A percentile compares a stretch with the other conserved stretches of the same genome.
Evolutionary conservation across 2,797 vertebrate species (phyloP).

Genomic region (Myripristis jacobus): DNA sequence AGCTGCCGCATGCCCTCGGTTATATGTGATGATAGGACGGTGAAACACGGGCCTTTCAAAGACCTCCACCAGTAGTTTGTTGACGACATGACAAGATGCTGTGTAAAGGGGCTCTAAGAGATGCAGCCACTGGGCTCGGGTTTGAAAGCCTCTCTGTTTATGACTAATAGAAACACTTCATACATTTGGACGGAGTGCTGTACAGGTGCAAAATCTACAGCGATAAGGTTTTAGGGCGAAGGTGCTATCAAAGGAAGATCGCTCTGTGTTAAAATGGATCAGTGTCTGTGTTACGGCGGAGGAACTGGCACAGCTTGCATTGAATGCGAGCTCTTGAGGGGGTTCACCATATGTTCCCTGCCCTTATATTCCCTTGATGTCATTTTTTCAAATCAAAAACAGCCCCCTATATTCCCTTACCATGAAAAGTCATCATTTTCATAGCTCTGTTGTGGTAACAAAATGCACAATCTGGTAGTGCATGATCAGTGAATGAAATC

Average conservation of each 20-base stretch:
- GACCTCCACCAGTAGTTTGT: conserved; percentile 49
- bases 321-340: too few species aligned
- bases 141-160: conserved; percentile 29
- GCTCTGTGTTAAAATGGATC: not conserved
- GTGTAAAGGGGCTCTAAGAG: conserved; percentile 17
- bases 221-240: not conserved
- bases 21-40: conserved; percentile 61
- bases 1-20: conserved; percentile 61
- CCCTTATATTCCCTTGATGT: too few species aligned
- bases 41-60: conserved; percentile 55
- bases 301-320: not conserved
- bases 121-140: conserved; percentile 29
- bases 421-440: too few species aligned
- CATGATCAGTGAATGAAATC: too few species aligned
- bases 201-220: not conserved
- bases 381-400: too few species aligned
- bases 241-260: not conserved
- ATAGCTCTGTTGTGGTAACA: too few species aligned
- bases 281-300: not conserved
- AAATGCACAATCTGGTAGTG: too few species aligned
- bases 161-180: not conserved
- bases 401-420: too few species aligned
- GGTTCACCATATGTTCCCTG: too few species aligned
- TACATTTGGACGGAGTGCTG: not conserved
- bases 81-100: conserved; percentile 44